Conservation (phyloP, 1,140 invertebrate species). For the Scaptomyza pallida region DNA sequence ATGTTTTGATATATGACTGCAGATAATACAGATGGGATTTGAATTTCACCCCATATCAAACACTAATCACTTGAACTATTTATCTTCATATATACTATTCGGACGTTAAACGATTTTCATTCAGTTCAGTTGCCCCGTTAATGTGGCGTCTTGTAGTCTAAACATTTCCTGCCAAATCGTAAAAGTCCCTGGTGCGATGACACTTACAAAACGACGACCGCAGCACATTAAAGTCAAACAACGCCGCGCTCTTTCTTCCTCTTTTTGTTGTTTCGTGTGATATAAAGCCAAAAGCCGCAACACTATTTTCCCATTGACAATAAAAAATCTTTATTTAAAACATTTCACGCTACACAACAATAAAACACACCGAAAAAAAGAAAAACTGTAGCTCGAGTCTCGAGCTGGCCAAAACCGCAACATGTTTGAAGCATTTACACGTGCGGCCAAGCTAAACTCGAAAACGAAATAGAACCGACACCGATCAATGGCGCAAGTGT, state of each 20-base stretch:
- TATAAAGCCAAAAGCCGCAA: conserved; percentile 77
- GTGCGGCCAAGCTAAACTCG: conserved; percentile 69
- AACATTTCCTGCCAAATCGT: conserved; percentile 50
- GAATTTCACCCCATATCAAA: not conserved
- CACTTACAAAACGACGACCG: conserved; percentile 58
- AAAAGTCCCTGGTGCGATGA: conserved; percentile 56
- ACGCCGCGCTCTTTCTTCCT: conserved; percentile 29
- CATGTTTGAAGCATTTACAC: conserved; percentile 80
- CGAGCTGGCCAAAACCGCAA: conserved; percentile 76
- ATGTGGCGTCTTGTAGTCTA: conserved; percentile 63
- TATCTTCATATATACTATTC: conserved; percentile 31
- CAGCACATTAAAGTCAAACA: conserved; percentile 68
- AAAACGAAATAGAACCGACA: conserved; percentile 63
- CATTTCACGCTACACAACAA: conserved; percentile 75
- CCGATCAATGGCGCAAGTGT: conserved; percentile 26
- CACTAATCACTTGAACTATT: conserved; percentile 35
- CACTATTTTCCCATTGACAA: conserved; percentile 77
- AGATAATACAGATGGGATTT: too few relatives aligned
- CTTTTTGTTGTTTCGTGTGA: conserved; percentile 30
- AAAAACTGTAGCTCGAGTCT: conserved; percentile 18
- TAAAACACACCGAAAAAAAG: conserved; percentile 78
- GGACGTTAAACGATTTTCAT: not conserved
- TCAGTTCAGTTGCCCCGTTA: conserved; percentile 24
- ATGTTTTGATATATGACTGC: too few relatives aligned
- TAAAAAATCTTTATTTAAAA: conserved; percentile 83